Evolutionary conservation across 64 coral and sea anemone species (phyloP), one percentile per base, ranked within the genome.

Genomic region (Montipora efflorescens): DNA sequence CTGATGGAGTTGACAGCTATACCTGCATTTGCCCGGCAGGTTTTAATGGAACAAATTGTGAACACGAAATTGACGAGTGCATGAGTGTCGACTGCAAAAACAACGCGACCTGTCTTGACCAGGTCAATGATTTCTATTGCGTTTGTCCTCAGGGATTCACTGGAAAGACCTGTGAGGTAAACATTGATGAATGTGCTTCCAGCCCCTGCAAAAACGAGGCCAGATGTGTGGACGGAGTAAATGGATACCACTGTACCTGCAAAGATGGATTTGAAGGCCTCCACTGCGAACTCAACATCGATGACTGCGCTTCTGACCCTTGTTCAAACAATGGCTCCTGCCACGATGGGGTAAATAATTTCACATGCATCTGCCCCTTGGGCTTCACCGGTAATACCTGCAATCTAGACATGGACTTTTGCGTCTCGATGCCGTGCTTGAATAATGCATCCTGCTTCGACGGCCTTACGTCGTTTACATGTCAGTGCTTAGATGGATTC

Each of bases 21-120:
- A 15, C 48, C 2, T 92, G 90, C 46, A 45, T 45, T 44, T 92
- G 90, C 28, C 55, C 44, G 46, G 47, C 67, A 79, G 88, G 88
- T 10, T 95, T 77, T 52, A 89, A 84, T 10, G 93, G 93, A 13
- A 81, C 89, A 12, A 90, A 90, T 62, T 95, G 93, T 79, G 80
- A 95, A 67, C 76, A 83, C 19, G 48, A 92, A 16, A 76, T 92
- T n/a, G 90, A 92, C 46, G 90, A 92, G 43, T 92, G 90, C 46
- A 16, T 19, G 2, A 19, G 4, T 0, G 25, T 43, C 43, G 79
- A 80, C 4, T 92, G 90, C 70, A 62, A 80, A 3, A 92, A 92
- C 73, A 83, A 83, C 6, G 90, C 68, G 1, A 92, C 46, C 1
- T 92, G 90, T 64, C 13, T 71, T 7, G 81, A 92, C 8, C 68